Base-by-base conservation (phyloP, 1,140 invertebrate species). In the Anoplolepis gracilipes region DNA sequence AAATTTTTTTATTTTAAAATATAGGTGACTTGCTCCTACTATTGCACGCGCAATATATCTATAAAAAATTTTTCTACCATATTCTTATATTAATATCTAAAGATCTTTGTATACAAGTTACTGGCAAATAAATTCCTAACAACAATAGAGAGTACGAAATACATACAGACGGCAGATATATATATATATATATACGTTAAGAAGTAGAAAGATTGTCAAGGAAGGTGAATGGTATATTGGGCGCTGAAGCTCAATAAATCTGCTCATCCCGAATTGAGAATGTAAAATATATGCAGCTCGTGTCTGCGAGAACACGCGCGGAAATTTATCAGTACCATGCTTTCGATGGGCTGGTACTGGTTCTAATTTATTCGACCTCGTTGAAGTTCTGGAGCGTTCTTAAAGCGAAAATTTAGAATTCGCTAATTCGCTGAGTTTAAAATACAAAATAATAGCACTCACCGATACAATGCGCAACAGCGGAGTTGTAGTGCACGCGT, bases 261-360 rank as follows among this genome's bases (percentile, higher is more conserved):
- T 92, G 87, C 88, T 91, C 92, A 89, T 93, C 91, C 92, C 91
- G 89, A 92, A 93, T 92, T 92, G 92, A 93, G 92, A 93, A 92
- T 93, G 92, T 92, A 93, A 93, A 93, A 91, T 92, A 93, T 90
- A 92, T 92, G 91, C 91, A 86, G 91, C 88, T 81, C 89, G 87
- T 87, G 90, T 91, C 91, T 90, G 90, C 87, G 90, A 87, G 88
- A 85, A 88, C 85, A 85, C 55, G 91, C 78, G 84, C 76, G 59
- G 77, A 88, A 86, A 92, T 92, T 92, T 92, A 93, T 93, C 91
- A 90, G 91, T 87, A 86, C 87, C 86, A 86, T 88, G 90, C 91
- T 87, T 85, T 88, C 91, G 90, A 92, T 92, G 91, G 92, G 84
- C 92, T 91, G 87, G 85, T 90, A 91, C 86, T 84, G 85, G 79